Evolutionary conservation across 2,797 vertebrate genomes (phyloP).

Genomic region (Squalus acanthias): DNA sequence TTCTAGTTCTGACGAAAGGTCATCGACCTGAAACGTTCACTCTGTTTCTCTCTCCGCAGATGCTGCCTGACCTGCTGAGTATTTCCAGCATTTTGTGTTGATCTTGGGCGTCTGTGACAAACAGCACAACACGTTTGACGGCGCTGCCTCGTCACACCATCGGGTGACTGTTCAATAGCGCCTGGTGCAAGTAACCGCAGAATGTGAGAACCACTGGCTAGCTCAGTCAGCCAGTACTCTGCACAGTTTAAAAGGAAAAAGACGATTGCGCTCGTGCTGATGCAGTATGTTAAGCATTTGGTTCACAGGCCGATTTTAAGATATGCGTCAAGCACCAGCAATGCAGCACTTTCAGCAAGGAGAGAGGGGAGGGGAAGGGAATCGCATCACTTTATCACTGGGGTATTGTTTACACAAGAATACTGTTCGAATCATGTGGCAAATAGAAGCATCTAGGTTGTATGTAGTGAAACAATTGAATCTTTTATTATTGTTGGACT

Average conservation of each 20-base stretch:
- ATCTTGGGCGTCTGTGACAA: not conserved
- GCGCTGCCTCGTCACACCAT: not conserved
- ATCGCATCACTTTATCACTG: not conserved
- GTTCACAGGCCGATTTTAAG: not conserved
- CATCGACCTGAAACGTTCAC: no score
- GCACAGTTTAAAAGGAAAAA: not conserved
- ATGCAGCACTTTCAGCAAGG: not conserved
- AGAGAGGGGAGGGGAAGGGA: not conserved
- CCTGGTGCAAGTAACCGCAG: not conserved
- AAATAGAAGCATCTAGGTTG: not conserved
- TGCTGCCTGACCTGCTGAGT: no score
- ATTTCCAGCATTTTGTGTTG: no score
- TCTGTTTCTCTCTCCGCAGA: no score
- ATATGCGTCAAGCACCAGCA: not conserved
- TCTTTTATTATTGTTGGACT: constrained; percentile 17
- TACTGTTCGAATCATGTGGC: not conserved
- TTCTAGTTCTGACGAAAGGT: no score
- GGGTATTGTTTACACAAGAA: not conserved
- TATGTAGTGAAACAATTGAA: not conserved
- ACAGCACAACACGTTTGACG: not conserved
- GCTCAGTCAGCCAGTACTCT: not conserved
- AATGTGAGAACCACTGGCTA: not conserved
- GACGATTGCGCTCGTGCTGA: not conserved
- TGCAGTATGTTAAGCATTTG: not conserved
- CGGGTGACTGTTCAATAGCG: not conserved